phyloP scores from a whole-genome alignment of 2,888 invertebrate genomes.

The Cosmia trapezina region DNA sequence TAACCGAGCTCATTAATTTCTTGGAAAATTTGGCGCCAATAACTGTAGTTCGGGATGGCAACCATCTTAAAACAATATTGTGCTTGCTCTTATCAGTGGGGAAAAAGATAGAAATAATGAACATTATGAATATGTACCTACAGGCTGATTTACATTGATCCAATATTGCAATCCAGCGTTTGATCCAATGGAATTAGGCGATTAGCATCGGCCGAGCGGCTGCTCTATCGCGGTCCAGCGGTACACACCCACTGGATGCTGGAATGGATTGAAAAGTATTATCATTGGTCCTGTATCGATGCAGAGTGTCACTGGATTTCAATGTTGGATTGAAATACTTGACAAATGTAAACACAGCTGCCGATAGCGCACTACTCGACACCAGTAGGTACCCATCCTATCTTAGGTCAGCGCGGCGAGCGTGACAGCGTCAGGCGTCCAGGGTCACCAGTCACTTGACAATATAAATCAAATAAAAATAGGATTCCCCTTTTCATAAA shows the following conservation, averaged over 20 bases:
- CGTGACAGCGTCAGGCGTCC: not conserved
- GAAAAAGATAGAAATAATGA: not conserved
- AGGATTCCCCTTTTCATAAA: not conserved
- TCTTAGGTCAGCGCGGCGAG: not conserved
- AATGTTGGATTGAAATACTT: not conserved
- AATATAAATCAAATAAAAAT: not conserved
- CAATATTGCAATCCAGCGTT: no score
- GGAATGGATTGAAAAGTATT: not conserved
- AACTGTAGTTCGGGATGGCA: not conserved
- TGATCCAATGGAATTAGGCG: not conserved
- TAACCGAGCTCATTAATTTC: not conserved
- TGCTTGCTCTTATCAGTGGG: not conserved
- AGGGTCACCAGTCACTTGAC: slow-evolving; percentile 1
- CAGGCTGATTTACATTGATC: not conserved
- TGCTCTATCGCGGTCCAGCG: not conserved
- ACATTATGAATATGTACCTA: no score
- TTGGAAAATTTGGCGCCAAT: no score
- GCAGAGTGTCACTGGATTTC: not conserved
- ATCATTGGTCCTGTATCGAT: not conserved
- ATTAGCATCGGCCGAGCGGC: not conserved
- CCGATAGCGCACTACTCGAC: not conserved
- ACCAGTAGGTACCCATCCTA: not conserved
- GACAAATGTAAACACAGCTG: not conserved
- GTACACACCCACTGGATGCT: no score
- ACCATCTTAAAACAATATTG: not conserved